A percentile compares a stretch with the other conserved stretches of the same genome.
These are phyloP conservation scores for Campoplex nolae DNA, from an alignment of 2,888 invertebrate genomes.

Conservation along the genomic window DNA sequence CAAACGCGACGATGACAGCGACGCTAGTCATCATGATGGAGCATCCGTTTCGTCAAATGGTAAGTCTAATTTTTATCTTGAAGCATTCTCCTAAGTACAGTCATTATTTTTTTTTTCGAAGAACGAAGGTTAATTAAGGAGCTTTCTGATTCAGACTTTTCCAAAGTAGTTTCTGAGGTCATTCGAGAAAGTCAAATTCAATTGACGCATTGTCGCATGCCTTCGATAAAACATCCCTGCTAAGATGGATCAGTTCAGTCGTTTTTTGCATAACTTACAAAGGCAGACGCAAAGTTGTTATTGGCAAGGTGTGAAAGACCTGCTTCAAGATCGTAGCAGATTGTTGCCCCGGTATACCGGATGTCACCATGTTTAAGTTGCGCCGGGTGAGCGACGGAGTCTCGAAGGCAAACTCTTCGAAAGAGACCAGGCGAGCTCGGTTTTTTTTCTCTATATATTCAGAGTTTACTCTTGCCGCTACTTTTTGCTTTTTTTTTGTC, in stretches of 20 bases:
- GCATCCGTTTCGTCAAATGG: conserved; percentile 86
- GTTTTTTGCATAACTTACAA: neutral
- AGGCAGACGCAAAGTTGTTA: conserved; percentile 9
- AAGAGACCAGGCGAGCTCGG: conserved; percentile 18
- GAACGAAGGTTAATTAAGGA: neutral
- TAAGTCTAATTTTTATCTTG: conserved; percentile 80
- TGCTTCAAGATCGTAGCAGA: conserved; percentile 30
- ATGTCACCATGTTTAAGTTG: conserved; percentile 70
- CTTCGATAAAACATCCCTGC: neutral
- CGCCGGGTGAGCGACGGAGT: conserved; percentile 38
- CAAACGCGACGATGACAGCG: conserved; percentile 86
- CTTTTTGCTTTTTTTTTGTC: neutral
- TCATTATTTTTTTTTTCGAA: neutral
- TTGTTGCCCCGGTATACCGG: conserved; percentile 69
- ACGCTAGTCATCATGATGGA: conserved; percentile 85
- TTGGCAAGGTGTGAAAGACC: conserved; percentile 73
- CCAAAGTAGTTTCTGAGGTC: neutral
- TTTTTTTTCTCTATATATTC: conserved; percentile 20
- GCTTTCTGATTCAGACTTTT: neutral
- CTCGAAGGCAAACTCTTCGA: conserved; percentile 23
- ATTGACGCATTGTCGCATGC: too few species aligned
- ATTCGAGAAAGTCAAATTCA: too few species aligned
- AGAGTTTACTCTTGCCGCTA: neutral
- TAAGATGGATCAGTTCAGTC: neutral
- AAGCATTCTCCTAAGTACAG: neutral